phyloP scores from a whole-genome alignment of 2,888 invertebrate genomes.

The Drosophila neutralis region DNA sequence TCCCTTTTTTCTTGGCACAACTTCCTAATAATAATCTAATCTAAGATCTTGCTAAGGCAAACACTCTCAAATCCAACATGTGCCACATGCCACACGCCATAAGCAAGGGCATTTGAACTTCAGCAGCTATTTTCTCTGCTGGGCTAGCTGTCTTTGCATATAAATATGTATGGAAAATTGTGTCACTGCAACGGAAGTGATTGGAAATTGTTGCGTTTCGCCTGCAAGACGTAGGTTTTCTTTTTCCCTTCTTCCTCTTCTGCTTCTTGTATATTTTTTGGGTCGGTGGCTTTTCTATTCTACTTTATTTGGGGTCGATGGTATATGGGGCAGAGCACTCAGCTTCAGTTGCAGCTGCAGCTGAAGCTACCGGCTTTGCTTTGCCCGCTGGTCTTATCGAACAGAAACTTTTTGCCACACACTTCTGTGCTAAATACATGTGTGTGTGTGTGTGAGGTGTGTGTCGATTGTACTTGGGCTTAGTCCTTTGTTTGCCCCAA shows the following conservation, averaged over 20 bases:
- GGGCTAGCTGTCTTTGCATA: conserved; percentile 57
- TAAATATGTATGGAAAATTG: conserved; percentile 74
- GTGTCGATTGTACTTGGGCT: conserved; percentile 24
- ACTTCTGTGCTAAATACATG: conserved; percentile 10
- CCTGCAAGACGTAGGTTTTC: conserved; percentile 35
- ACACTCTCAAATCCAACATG: neutral
- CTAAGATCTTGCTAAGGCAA: neutral
- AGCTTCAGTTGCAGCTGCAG: conserved; percentile 25
- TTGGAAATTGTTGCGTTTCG: conserved; percentile 79
- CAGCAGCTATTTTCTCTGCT: neutral
- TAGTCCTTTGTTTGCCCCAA: conserved; percentile 50
- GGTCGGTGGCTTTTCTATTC: conserved; percentile 3
- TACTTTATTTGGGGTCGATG: conserved; percentile 5
- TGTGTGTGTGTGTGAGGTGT: conserved; percentile 6
- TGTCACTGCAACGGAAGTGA: conserved; percentile 81
- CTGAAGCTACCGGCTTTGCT: conserved; percentile 1
- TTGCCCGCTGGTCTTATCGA: conserved; percentile 59
- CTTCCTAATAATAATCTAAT: neutral
- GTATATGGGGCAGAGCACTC: conserved; percentile 47
- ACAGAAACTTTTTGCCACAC: conserved; percentile 58
- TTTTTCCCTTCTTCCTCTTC: neutral
- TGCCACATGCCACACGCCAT: neutral
- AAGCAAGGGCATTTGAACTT: neutral
- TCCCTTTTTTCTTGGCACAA: neutral
- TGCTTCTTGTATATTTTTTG: neutral